phyloP scores from a whole-genome alignment of 2,113 vertebrate genomes.

The Phycodurus eques region DNA sequence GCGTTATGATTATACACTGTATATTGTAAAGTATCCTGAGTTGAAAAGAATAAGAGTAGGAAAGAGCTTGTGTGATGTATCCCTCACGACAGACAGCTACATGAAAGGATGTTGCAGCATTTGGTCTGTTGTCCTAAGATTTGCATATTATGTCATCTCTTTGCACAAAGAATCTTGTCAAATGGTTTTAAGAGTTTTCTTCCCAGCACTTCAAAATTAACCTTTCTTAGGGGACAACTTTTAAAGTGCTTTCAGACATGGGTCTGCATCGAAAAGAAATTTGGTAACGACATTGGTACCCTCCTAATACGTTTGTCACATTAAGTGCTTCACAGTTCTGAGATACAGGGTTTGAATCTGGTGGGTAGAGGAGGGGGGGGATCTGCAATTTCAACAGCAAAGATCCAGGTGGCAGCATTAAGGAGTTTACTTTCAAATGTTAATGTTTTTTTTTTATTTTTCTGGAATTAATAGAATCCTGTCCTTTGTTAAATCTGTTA shows the following conservation, averaged over 20 bases:
- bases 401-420: not conserved
- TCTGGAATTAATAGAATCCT: not conserved
- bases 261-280: not conserved
- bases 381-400: constrained; percentile 20
- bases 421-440: not conserved
- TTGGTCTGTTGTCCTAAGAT: not conserved
- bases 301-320: no score
- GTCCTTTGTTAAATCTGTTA: not conserved
- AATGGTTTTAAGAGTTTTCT: not conserved
- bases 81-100: not conserved
- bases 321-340: no score
- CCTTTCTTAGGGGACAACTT: not conserved
- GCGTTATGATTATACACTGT: not conserved
- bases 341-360: no score
- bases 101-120: not conserved
- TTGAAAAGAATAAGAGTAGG: not conserved
- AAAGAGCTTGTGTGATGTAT: not conserved
- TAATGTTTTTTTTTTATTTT: not conserved
- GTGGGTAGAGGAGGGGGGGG: no score
- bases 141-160: not conserved
- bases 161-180: not conserved
- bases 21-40: not conserved
- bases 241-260: not conserved
- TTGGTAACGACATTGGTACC: no score
- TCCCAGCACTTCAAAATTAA: not conserved